A percentile compares a stretch with the other conserved stretches of the same genome.
phyloP scores from a whole-genome alignment of 2,797 vertebrate genomes.

The Prunella strophiata region DNA sequence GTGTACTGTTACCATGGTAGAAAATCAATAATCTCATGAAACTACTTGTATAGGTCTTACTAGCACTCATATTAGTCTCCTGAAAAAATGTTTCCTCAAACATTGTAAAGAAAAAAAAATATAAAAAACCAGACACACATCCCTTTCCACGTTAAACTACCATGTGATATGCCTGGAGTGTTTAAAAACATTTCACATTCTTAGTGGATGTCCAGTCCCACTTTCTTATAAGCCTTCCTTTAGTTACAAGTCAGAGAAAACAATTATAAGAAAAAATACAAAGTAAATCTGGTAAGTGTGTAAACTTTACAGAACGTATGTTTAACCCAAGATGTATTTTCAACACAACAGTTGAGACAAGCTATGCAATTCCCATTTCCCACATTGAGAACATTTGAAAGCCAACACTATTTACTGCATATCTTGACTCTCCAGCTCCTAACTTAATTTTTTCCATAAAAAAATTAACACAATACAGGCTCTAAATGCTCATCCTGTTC shows the following conservation, averaged over 20 bases:
- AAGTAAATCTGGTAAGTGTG: neutral
- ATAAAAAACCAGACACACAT: neutral
- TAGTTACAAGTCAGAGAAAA: neutral
- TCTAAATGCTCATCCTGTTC: neutral
- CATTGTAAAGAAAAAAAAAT: neutral
- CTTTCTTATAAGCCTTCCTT: neutral
- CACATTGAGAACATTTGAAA: neutral
- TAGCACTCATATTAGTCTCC: neutral
- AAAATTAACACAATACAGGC: neutral
- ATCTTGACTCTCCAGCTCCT: neutral
- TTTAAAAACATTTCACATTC: neutral
- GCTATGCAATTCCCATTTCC: neutral
- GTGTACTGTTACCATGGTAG: neutral
- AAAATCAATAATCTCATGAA: neutral
- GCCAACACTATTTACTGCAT: accelerated
- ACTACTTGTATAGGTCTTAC: neutral
- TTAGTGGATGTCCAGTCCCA: neutral
- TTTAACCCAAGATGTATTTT: neutral
- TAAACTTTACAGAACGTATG: neutral
- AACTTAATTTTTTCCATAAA: neutral
- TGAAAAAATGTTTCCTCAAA: neutral
- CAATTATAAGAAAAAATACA: neutral
- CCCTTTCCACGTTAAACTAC: neutral
- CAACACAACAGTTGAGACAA: neutral
- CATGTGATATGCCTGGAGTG: neutral